Percentiles rank a stretch among this genome's conserved stretches.
phyloP scores from a whole-genome alignment of 2,797 vertebrate species.

The Myoxocephalus aenaeus region DNA sequence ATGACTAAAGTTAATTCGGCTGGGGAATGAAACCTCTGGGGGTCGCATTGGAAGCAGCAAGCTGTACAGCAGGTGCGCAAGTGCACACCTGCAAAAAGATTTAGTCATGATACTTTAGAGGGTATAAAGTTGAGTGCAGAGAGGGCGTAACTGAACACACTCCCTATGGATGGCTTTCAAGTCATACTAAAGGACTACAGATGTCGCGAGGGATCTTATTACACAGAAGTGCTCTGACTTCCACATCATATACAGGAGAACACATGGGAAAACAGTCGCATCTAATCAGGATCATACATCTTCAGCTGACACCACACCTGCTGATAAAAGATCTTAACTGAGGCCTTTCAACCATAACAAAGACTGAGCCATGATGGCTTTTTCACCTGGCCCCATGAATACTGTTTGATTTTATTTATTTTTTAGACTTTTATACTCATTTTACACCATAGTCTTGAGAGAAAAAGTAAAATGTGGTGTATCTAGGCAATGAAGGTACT shows the following conservation, averaged over 20 bases:
- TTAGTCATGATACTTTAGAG: constrained; percentile 46
- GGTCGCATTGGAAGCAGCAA: constrained; percentile 13
- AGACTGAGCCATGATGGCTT: constrained; percentile 5
- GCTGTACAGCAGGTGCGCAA: constrained; percentile 29
- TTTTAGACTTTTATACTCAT: not conserved
- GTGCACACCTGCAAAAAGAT: constrained; percentile 40
- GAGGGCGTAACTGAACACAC: constrained; percentile 30
- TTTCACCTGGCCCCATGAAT: not conserved
- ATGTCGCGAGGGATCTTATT: constrained; percentile 72
- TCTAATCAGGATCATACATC: constrained; percentile 47
- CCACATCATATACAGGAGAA: constrained; percentile 54
- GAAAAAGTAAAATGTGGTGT: not conserved
- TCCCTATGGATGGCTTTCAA: constrained; percentile 44
- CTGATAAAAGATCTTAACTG: constrained; percentile 18
- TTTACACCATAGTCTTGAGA: not conserved
- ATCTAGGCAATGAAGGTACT: not conserved
- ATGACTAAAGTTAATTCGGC: constrained; percentile 23
- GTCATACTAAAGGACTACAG: constrained; percentile 55
- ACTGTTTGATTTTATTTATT: not conserved
- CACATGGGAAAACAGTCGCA: constrained; percentile 48
- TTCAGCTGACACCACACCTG: constrained; percentile 56
- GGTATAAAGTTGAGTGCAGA: constrained; percentile 21
- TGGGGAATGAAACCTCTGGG: constrained; percentile 15
- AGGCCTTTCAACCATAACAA: constrained; percentile 13
- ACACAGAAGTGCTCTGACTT: constrained; percentile 55